phyloP scores from a whole-genome alignment of 1,140 invertebrate species.

The Dendroctonus valens region DNA sequence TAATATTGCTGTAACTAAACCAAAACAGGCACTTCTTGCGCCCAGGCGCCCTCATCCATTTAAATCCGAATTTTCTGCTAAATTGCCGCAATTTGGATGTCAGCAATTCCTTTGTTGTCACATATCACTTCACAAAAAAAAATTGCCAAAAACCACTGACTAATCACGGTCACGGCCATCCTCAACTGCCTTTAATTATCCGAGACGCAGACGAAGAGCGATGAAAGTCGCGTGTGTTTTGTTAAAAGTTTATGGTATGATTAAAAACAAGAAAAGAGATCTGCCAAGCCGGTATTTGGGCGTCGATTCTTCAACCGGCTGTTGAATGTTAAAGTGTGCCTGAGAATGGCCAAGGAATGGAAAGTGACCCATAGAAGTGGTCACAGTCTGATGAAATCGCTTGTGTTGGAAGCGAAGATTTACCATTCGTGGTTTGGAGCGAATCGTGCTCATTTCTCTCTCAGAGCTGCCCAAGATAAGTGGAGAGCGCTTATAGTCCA shows the following conservation, averaged over 20 bases:
- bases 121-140: background rate
- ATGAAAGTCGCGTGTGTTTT: constrained; percentile 24
- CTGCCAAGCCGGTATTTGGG: constrained; percentile 13
- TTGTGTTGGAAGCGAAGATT: background rate
- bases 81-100: too few species aligned
- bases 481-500: background rate
- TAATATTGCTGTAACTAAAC: too few species aligned
- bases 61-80: too few species aligned
- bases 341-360: too few species aligned
- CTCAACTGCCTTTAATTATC: background rate
- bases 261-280: constrained; percentile 29
- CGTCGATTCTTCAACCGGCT: constrained; percentile 4
- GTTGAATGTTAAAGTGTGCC: too few species aligned
- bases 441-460: constrained; percentile 18
- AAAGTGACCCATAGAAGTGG: background rate
- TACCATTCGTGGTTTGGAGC: background rate
- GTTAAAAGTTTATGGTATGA: constrained; percentile 26
- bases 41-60: too few species aligned
- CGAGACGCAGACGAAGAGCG: constrained; percentile 11
- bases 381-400: background rate
- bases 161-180: constrained; percentile 8
- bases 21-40: too few species aligned
- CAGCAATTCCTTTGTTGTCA: too few species aligned
- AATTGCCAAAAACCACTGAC: background rate
- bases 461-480: constrained; percentile 3